Evolutionary conservation across 2,888 invertebrate genomes (phyloP).

Genomic region (Amaurobius ferox): DNA sequence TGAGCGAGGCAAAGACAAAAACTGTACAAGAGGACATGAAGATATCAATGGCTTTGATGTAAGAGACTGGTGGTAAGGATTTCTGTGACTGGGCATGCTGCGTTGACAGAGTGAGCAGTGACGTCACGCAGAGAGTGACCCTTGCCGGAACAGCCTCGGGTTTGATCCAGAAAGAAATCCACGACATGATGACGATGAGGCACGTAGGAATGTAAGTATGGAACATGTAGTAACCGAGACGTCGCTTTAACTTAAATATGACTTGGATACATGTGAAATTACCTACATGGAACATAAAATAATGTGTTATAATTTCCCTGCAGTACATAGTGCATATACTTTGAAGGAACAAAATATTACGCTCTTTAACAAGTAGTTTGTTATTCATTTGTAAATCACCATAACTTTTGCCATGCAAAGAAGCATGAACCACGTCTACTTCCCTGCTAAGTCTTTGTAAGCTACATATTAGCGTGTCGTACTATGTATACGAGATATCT

Average conservation of each 20-base stretch:
- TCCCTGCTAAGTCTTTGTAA: no score
- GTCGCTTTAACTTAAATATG: slow-evolving; percentile 88
- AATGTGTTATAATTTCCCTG: neutral
- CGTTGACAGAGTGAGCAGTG: slow-evolving; percentile 90
- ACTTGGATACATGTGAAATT: slow-evolving; percentile 94
- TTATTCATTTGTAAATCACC: no score
- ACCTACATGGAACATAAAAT: slow-evolving; percentile 80
- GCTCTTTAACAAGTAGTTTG: no score
- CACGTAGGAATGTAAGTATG: slow-evolving; percentile 95
- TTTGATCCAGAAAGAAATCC: slow-evolving; percentile 97
- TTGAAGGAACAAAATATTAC: no score
- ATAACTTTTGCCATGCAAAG: no score
- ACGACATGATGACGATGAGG: slow-evolving; percentile 94
- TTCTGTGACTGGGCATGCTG: slow-evolving; percentile 96
- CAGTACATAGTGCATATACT: no score
- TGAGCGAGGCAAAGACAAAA: slow-evolving; percentile 79
- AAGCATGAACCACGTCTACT: no score
- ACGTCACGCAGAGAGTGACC: slow-evolving; percentile 94
- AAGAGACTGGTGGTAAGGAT: slow-evolving; percentile 94
- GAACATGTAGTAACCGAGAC: slow-evolving; percentile 92
- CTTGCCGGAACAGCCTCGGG: slow-evolving; percentile 95
- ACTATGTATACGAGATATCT: no score
- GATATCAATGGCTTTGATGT: slow-evolving; percentile 82
- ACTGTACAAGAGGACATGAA: slow-evolving; percentile 79
- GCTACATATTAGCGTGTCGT: no score